These are phyloP conservation scores for Zaprionus ghesquierei DNA, from an alignment of 1,140 invertebrate genomes.

Conservation along the genomic window DNA sequence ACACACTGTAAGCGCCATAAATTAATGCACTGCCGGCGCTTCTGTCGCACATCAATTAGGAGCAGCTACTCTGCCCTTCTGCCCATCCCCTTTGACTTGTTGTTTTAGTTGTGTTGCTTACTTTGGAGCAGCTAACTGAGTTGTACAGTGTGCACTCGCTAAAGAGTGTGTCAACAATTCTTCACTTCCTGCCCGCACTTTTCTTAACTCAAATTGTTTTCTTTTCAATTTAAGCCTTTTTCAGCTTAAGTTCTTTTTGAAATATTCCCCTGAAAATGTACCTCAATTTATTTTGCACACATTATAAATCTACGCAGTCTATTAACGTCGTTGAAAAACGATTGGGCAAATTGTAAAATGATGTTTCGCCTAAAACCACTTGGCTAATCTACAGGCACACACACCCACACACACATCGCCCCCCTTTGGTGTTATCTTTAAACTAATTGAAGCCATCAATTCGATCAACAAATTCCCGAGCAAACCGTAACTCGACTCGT, in stretches of 20 bases:
- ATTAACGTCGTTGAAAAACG: neutral
- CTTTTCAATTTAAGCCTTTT: neutral
- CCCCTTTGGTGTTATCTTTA: constrained; percentile 22
- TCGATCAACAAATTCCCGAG: constrained; percentile 28
- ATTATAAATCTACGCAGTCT: constrained; percentile 1
- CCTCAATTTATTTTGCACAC: constrained; percentile 2
- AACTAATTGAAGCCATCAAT: constrained; percentile 46
- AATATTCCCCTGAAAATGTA: neutral
- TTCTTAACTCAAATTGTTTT: neutral
- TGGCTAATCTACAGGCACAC: neutral
- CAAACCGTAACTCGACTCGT: constrained; percentile 16
- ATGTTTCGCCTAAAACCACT: constrained; percentile 8
- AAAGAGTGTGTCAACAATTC: neutral
- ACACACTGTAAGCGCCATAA: constrained; percentile 6
- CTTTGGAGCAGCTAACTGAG: neutral
- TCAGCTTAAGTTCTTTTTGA: neutral
- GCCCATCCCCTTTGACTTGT: neutral
- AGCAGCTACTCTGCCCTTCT: neutral
- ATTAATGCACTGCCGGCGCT: neutral
- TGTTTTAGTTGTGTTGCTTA: neutral
- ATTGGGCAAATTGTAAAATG: constrained; percentile 12
- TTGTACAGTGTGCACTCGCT: neutral
- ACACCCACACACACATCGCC: neutral
- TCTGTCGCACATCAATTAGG: neutral
- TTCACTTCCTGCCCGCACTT: no score